phyloP scores from a whole-genome alignment of 1,140 invertebrate species.

The Nephila pilipes region DNA sequence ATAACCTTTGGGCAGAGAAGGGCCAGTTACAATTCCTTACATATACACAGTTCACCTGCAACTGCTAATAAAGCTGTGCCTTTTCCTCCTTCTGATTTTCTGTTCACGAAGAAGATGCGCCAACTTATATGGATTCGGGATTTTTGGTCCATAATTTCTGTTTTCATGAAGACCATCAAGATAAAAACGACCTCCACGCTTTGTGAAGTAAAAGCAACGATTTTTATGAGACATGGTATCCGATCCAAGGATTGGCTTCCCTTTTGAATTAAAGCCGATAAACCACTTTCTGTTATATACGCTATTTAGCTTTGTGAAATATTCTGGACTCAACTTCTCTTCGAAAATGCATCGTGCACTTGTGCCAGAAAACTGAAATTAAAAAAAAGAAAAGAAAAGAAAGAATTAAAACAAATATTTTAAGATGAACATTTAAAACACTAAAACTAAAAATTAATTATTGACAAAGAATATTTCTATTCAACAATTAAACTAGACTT shows the following conservation, averaged over 20 bases:
- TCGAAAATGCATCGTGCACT: slow-evolving; percentile 30
- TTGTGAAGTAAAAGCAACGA: background rate
- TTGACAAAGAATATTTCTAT: too few relatives aligned
- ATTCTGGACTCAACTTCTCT: background rate
- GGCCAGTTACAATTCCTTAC: background rate
- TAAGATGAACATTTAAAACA: too few relatives aligned
- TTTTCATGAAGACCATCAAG: background rate
- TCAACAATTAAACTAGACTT: too few relatives aligned
- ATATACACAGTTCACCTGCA: background rate
- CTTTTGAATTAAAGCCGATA: background rate
- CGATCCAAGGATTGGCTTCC: slow-evolving; percentile 18
- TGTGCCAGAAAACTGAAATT: slow-evolving; percentile 32
- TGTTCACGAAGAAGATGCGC: slow-evolving; percentile 5
- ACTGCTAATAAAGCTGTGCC: background rate
- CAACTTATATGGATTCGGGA: background rate
- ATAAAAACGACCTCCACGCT: background rate
- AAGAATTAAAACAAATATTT: too few relatives aligned
- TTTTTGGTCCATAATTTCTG: background rate
- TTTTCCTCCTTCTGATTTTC: background rate
- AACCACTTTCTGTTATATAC: background rate
- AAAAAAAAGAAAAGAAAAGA: background rate
- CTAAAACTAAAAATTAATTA: too few relatives aligned
- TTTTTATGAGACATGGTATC: background rate
- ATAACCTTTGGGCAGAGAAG: background rate
- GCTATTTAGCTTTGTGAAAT: background rate